Percentiles rank a stretch among this genome's conserved stretches.
These are phyloP conservation scores for Hydractinia echinata DNA, from an alignment of 30 jellyfish, hydroid and myxozoan species.

Conservation along the genomic window DNA sequence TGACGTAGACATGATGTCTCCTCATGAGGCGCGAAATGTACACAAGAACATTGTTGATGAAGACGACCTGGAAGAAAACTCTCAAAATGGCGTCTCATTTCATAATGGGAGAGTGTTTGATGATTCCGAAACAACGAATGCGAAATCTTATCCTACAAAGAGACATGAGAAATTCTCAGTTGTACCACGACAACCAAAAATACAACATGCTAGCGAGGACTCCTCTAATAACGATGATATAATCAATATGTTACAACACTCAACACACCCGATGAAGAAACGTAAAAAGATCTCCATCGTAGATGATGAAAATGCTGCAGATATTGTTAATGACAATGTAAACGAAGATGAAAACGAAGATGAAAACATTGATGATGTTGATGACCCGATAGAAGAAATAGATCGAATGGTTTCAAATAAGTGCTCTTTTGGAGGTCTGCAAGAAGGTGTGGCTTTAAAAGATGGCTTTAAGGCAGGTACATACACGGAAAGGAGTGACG, in stretches of 20 bases:
- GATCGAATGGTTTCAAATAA: not conserved
- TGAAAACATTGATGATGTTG: conserved; percentile 1
- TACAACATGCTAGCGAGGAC: too few relatives aligned
- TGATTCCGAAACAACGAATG: too few relatives aligned
- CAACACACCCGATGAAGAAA: not conserved
- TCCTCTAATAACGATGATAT: too few relatives aligned
- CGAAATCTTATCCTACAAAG: too few relatives aligned
- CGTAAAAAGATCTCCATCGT: not conserved
- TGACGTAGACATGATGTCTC: not conserved
- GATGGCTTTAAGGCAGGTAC: conserved; percentile 49
- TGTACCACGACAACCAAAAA: too few relatives aligned
- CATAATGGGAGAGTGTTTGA: too few relatives aligned
- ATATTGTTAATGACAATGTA: not conserved
- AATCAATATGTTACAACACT: not conserved
- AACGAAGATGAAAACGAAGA: not conserved
- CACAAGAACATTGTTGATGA: not conserved
- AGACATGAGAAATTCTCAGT: too few relatives aligned
- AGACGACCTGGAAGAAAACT: not conserved
- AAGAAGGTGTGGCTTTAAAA: conserved; percentile 30
- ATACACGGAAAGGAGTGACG: conserved; percentile 42
- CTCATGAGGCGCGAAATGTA: not conserved
- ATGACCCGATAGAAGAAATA: not conserved
- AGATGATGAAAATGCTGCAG: conserved; percentile 18
- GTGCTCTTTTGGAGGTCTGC: conserved; percentile 42
- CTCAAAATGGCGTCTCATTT: too few relatives aligned